Evolutionary conservation across 35 echinoderm and acorn worm genomes (phyloP).

Genomic region (Antedon bifida): DNA sequence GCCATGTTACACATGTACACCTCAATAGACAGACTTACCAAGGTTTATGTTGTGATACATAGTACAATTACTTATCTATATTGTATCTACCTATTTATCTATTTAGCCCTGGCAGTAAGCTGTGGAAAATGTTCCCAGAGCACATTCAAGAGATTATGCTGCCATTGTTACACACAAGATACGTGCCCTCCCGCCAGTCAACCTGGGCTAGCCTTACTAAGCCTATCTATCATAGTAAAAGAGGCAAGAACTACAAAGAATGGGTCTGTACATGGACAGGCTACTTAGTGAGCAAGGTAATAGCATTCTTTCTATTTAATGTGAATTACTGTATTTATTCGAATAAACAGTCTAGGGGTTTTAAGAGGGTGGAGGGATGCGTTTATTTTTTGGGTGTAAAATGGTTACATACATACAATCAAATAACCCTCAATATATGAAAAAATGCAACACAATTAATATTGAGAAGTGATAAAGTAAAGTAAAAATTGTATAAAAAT

Average conservation of each 20-base stretch:
- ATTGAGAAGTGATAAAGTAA: too few species aligned
- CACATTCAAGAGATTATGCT: conserved; percentile 80
- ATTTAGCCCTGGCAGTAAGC: conserved; percentile 41
- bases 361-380: not conserved
- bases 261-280: conserved; percentile 95
- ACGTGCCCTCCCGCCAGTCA: conserved; percentile 37
- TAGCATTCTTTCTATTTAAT: not conserved
- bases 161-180: conserved; percentile 60
- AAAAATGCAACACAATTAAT: too few species aligned
- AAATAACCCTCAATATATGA: too few species aligned
- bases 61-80: too few species aligned
- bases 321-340: not conserved
- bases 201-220: conserved; percentile 23
- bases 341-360: not conserved
- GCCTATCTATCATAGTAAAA: conserved; percentile 66
- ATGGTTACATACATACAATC: too few species aligned
- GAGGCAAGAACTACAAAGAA: conserved; percentile 83
- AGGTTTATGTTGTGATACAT: too few species aligned
- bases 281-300: conserved; percentile 69
- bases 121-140: conserved; percentile 70
- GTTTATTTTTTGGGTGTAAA: too few species aligned
- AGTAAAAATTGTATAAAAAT: too few species aligned
- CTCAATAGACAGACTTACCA: too few species aligned
- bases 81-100: not conserved
- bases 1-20: too few species aligned